Base-by-base conservation (phyloP, 2,888 invertebrate species). In the Lymantria dispar region DNA sequence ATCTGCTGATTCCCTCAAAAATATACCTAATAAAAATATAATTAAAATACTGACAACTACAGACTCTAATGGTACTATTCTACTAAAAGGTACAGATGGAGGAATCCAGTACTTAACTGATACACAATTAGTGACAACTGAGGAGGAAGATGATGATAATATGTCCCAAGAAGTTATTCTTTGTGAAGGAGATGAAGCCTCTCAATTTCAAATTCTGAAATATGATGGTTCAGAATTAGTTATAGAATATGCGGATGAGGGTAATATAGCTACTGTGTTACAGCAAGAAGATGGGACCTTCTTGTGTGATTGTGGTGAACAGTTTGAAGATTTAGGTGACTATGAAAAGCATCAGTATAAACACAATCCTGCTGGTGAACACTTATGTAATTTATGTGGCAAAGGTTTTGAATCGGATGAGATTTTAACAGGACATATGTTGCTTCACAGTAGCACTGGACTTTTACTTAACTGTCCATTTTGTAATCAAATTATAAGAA, bases 371-470 rank as follows among this genome's bases (percentile, higher is more conserved):
- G 79, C 76, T 0, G 86, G 81, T 0, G 87, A 87, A 33, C 78
- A 87, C 56, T 61, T 88, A 0, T 92, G 92, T 52, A 86, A 80
- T 48, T 63, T 90, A 3, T 92, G 92, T 48, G 88, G 89, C 0
- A 91, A 90, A 70, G 88, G 87, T 0, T 91, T 91, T 64, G 92
- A 92, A 58, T 83, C 90, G 0, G 60, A 78, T 0, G 90, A 91
- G 56, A 90, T 92, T 36, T 65, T 91, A 7, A 83, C 85, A 0
- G 91, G 92, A 0, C 92, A 92, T 45, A 86, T 83, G 74, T 57
- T 91, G n/a, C 72, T 91, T 0, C 91, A 92, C 48, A 85, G 77
- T 43, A 78, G 78, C 1, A 70, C 76, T 0, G 85, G 86, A 0
- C 43, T 78, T 0, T 56, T 83, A 0, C 78, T 92, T 0, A 70